Base-by-base conservation (phyloP, 1,140 invertebrate species). In the Pogonomyrmex barbatus region DNA sequence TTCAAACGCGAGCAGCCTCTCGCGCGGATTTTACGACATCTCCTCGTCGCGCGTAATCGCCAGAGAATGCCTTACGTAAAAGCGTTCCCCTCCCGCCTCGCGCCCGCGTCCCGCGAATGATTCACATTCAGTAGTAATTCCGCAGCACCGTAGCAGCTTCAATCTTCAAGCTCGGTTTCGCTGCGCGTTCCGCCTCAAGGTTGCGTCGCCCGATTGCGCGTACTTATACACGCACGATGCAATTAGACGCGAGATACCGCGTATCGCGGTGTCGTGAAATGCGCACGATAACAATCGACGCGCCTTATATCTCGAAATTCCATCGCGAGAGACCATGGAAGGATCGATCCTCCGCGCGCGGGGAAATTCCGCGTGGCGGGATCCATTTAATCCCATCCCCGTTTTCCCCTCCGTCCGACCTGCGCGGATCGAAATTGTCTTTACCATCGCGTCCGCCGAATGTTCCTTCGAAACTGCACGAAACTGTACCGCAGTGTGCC, bases 401-500 rank as follows among this genome's bases (percentile, higher is more conserved):
- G 56, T 63, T 70, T 63, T 70, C 33, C 24, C 24, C 24, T 24
- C 24, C 24, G 24, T 24, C 24, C 24, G 17, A 52, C 0, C 24
- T 24, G 24, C 36, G 24, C 63, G 73, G 68, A 76, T 89, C 63
- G 52, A 82, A 56, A 62, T 71, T 76, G 65, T 76, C 88, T 73
- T 76, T 73, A 60, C 76, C 50, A 68, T 79, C 67, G 24, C 24
- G 52, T 86, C 24, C 83, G 58, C 65, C 50, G 82, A 85, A 77
- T 75, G 56, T 60, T 77, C 86, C 82, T 78, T 85, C 71, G 86
- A 91, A 90, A 91, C 88, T 87, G 60, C 84, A 70, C 87, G 88
- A 93, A 93, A 93, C 90, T 85, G 82, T 87, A 90, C 87, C 68
- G 91, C 88, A 89, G n/a, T n/a, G 52, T 77, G 52, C 81, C 89